Evolutionary conservation across 2,113 vertebrate genomes (phyloP), one percentile per base, ranked within the genome.

Genomic region (Pollachius pollachius): DNA sequence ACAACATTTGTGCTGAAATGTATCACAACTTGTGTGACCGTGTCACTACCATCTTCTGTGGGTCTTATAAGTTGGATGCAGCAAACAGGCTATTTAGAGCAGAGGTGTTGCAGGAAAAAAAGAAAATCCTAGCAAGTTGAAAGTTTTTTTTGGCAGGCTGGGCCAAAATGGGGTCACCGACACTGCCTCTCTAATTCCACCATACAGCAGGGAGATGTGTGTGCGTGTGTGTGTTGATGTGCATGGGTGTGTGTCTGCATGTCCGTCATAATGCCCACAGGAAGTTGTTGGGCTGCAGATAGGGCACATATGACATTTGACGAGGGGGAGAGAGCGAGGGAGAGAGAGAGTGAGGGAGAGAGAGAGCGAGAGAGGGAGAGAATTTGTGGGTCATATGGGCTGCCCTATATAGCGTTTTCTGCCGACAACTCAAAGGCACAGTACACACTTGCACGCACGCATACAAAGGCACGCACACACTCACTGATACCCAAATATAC

Each of bases 381-480:
- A 77, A 80, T 88, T 89, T 85, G 84, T 84, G 85, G 89, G 87
- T 89, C 81, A 87, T 90, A 83, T 84, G 73, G 74, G 73, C 76
- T 89, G 87, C 77, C 82, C 87, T 90, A 90, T 86, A 85, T 89
- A 86, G 71, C 30, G 0, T 1, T 81, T 82, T 82, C 75, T 76
- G 71, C 74, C 69, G n/a, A 75, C 72, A 77, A 82, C 76, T 78
- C 65, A 73, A 74, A 82, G 75, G 70, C 78, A 74, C 54, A 52
- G 67, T 48, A 62, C 59, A 25, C 59, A n/a, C n/a, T 19, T 12
- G n/a, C 58, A 56, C 52, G 19, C 58, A 23, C 58, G 58, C 5
- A 60, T 12, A 60, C n/a, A 56, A 8, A 30, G 30, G 21, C 52
- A 52, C n/a, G n/a, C 25, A 19, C 54, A 74, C 19, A 54, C n/a